Conservation (phyloP, 2,888 invertebrate species). For the Seladonia tumulorum region DNA sequence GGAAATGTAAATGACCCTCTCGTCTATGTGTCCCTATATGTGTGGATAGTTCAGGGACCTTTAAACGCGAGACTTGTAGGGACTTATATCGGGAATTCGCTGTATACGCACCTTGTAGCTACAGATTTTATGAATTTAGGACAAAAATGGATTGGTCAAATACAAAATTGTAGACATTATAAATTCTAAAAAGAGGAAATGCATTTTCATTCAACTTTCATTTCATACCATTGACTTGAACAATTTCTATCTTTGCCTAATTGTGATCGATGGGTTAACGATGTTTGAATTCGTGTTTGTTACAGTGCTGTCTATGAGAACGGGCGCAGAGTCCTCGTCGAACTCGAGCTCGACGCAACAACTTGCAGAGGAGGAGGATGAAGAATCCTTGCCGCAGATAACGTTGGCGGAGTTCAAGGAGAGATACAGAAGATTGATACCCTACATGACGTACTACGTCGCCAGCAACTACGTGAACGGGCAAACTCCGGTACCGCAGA, state of each 20-base stretch:
- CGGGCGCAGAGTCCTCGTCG: constrained; percentile 46
- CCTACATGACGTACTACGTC: constrained; percentile 92
- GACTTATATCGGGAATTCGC: too few species aligned
- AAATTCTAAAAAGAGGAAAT: too few species aligned
- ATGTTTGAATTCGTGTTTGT: neutral
- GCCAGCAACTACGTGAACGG: constrained; percentile 87
- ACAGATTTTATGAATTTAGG: too few species aligned
- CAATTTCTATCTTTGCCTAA: too few species aligned
- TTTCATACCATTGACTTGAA: too few species aligned
- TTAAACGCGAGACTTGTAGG: too few species aligned
- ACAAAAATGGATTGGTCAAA: too few species aligned
- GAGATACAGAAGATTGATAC: constrained; percentile 91
- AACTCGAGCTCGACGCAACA: constrained; percentile 64
- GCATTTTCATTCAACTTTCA: too few species aligned
- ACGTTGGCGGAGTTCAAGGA: constrained; percentile 86
- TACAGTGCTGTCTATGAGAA: constrained; percentile 72
- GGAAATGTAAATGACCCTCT: too few species aligned
- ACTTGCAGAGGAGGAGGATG: constrained; percentile 63
- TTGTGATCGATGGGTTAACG: neutral
- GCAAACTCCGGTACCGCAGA: constrained; percentile 62
- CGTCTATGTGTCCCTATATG: too few species aligned
- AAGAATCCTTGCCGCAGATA: constrained; percentile 68
- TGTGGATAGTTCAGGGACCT: too few species aligned
- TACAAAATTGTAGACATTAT: too few species aligned
- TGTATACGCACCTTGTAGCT: neutral